A percentile compares a stretch with the other conserved stretches of the same genome.
phyloP scores from a whole-genome alignment of 2,797 vertebrate species.

The Acanthurus tractus region DNA sequence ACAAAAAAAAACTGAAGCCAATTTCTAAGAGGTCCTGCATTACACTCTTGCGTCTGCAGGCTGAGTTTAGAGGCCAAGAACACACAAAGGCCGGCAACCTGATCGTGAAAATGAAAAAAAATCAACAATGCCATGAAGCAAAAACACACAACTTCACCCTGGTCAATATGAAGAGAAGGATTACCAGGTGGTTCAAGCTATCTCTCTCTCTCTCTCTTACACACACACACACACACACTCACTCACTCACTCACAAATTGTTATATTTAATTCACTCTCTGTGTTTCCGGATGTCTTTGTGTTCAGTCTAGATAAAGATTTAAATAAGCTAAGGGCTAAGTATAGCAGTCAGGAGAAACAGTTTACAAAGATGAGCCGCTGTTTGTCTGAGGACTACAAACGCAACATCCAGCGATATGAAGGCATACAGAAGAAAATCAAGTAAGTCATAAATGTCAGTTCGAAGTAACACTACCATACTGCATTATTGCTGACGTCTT shows the following conservation, averaged over 20 bases:
- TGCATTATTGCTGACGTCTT: background rate
- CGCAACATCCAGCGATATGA: slow-evolving; percentile 80
- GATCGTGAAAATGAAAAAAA: background rate
- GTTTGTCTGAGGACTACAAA: slow-evolving; percentile 76
- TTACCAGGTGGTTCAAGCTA: slow-evolving; percentile 79
- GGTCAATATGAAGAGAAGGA: slow-evolving; percentile 81
- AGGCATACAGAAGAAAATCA: slow-evolving; percentile 85
- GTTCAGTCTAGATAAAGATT: slow-evolving; percentile 81
- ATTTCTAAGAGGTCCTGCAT: background rate
- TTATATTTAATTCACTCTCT: background rate
- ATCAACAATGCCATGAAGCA: fast-evolving
- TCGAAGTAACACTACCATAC: background rate
- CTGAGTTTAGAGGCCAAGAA: slow-evolving; percentile 81
- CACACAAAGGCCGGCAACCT: slow-evolving; percentile 68
- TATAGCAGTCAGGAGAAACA: slow-evolving; percentile 77
- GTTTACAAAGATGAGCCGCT: slow-evolving; percentile 74
- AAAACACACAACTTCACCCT: fast-evolving
- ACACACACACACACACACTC: background rate
- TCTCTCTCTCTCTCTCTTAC: background rate
- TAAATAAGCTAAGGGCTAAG: slow-evolving; percentile 76
- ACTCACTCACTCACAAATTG: background rate
- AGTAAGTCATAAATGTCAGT: slow-evolving; percentile 72
- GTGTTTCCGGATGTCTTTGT: slow-evolving; percentile 14
- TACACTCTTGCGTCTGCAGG: slow-evolving; percentile 68
- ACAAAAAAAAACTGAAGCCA: background rate